phyloP scores from a whole-genome alignment of 2,888 invertebrate species.

The Tenthredo scrophulariae region DNA sequence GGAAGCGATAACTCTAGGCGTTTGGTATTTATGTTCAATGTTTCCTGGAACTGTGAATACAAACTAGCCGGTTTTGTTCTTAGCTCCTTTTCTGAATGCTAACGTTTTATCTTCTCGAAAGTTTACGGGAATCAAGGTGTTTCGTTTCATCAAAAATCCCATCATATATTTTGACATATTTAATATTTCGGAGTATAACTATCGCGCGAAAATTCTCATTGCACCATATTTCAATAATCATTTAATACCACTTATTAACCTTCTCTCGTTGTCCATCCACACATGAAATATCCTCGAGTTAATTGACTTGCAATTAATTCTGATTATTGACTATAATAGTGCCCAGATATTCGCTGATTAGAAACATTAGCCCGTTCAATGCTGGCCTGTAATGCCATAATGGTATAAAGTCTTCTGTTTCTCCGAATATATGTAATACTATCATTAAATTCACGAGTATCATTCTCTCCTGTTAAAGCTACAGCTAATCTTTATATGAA shows the following conservation, averaged over 20 bases:
- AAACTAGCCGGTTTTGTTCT: conserved; percentile 35
- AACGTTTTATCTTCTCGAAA: background rate
- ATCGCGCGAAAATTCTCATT: background rate
- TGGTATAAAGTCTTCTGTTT: background rate
- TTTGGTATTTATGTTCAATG: conserved; percentile 46
- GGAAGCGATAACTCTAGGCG: conserved; percentile 44
- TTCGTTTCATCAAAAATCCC: background rate
- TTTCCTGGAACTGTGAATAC: conserved; percentile 44
- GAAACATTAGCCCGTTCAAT: background rate
- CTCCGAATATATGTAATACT: background rate
- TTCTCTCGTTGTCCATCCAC: background rate
- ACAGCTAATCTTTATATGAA: background rate
- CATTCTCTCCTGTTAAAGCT: background rate
- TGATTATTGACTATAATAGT: conserved; percentile 20
- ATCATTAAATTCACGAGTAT: background rate
- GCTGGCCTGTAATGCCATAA: background rate
- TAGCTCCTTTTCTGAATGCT: background rate
- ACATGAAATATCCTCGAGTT: background rate
- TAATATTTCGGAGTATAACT: background rate
- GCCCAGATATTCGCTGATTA: background rate
- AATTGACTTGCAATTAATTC: conserved; percentile 27
- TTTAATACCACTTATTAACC: background rate
- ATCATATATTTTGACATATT: background rate
- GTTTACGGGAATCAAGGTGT: background rate
- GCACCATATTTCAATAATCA: background rate